Evolutionary conservation across 2,888 invertebrate species (phyloP).

Genomic region (Gisinianus flammeolus): DNA sequence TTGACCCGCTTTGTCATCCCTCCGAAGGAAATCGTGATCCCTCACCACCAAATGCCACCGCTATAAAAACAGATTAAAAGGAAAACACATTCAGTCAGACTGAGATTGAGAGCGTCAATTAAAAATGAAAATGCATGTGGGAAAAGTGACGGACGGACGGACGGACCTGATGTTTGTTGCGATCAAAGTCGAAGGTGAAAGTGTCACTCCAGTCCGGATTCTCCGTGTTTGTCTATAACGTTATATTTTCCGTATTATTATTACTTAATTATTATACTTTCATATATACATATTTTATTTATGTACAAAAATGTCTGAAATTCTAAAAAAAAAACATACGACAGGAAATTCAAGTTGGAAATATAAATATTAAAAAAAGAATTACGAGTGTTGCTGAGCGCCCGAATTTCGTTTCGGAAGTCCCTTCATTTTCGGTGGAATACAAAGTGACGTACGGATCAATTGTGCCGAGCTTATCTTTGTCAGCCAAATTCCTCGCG

Average conservation of each 20-base stretch:
- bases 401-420: conserved; percentile 17
- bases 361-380: too few relatives aligned
- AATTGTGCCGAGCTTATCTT: conserved; percentile 17
- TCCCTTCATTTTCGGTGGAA: conserved; percentile 30
- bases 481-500: not conserved
- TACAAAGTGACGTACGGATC: conserved; percentile 28
- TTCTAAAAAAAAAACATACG: too few relatives aligned
- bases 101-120: not conserved
- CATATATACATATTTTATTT: too few relatives aligned
- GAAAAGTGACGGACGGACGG: too few relatives aligned
- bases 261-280: too few relatives aligned
- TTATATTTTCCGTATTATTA: too few relatives aligned
- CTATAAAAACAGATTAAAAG: conserved; percentile 4
- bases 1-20: conserved; percentile 35
- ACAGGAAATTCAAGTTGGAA: too few relatives aligned
- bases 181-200: conserved; percentile 33
- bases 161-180: conserved; percentile 31
- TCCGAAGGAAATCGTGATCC: conserved; percentile 29
- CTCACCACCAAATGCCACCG: conserved; percentile 34
- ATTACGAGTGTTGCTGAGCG: too few relatives aligned
- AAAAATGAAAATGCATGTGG: too few relatives aligned
- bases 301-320: too few relatives aligned
- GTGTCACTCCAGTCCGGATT: conserved; percentile 35
- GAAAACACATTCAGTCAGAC: not conserved
- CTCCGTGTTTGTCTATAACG: too few relatives aligned